Base-by-base conservation (phyloP, 92 coral and sea anemone species). In the Epizoanthus stellaris region DNA sequence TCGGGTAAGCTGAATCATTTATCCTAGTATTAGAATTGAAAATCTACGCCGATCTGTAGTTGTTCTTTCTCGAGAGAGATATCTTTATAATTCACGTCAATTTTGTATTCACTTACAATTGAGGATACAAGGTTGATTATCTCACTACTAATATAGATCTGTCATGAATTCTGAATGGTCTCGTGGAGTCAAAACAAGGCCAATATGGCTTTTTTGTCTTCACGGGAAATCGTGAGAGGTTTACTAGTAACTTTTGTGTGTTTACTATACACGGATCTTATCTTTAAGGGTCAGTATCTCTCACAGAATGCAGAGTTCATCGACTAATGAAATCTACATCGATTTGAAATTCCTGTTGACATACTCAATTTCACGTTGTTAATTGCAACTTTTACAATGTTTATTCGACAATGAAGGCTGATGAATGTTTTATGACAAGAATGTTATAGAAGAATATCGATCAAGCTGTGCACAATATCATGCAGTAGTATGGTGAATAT, bases 1-100 rank as follows among this genome's bases (percentile, higher is more conserved):
- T 82, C 70, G 85, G 98, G 98, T 94, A 70, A 90, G 90, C 88
- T 15, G 65, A 58, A 39, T 66, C 60, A 73, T 72, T 84, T 70
- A 19, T 84, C 52, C 9, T 49, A 6, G 42, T 84, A 19, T 84
- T 84, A 39, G 9, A 25, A 84, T 72, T 61, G 75, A 73, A 77
- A 82, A 67, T 58, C 25, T 70, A 60, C 53, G 65, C 75, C 66
- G 60, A 13, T 67, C 53, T 30, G 16, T 73, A 59, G 73, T 72
- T 84, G 53, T 73, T 5, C 58, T 73, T 19, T 17, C 21, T 14
- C 42, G 45, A 45, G 52, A 34, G 49, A 57, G 75, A 65, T 45
- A 81, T 52, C 20, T 58, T 14, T 49, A 63, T 19, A 72, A 80
- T 82, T 9, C 15, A n/a, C 59, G 53, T 42, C 21, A 16, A 52